A percentile compares a stretch with the other conserved stretches of the same genome.
Evolutionary conservation across 92 coral and sea anemone genomes (phyloP).

Genomic region (Porites cylindrica): DNA sequence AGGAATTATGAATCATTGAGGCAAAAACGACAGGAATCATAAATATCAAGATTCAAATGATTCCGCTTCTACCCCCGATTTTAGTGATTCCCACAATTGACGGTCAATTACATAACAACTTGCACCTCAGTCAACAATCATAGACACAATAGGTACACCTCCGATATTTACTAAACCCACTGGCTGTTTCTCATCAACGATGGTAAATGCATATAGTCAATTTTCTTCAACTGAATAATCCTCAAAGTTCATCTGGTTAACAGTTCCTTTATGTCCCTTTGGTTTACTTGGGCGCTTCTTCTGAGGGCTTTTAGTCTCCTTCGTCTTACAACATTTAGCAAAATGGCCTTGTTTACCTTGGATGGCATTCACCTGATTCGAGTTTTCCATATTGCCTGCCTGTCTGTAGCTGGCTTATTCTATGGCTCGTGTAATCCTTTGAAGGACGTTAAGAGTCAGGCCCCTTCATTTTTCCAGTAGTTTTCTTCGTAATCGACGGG

Average conservation of each 20-base stretch:
- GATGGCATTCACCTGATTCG: not conserved
- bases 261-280: constrained; percentile 13
- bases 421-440: constrained; percentile 49
- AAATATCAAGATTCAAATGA: no score
- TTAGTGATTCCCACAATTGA: constrained; percentile 56
- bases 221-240: constrained; percentile 21
- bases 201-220: constrained; percentile 54
- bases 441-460: constrained; percentile 21
- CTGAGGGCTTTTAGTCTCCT: not conserved
- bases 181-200: constrained; percentile 37
- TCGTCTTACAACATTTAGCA: constrained; percentile 52
- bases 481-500: constrained; percentile 32
- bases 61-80: not conserved
- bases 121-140: constrained; percentile 71
- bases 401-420: constrained; percentile 45
- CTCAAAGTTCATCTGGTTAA: constrained; percentile 20
- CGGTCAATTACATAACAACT: constrained; percentile 70
- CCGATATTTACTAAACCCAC: constrained; percentile 42
- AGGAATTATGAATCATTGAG: no score
- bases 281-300: constrained; percentile 2
- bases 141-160: constrained; percentile 36
- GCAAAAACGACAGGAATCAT: no score
- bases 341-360: constrained; percentile 38
- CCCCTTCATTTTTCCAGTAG: constrained; percentile 42
- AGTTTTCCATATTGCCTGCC: constrained; percentile 40